These are phyloP conservation scores for Microtus pennsylvanicus DNA, from an alignment of 2,113 vertebrate species.

Conservation along the genomic window DNA sequence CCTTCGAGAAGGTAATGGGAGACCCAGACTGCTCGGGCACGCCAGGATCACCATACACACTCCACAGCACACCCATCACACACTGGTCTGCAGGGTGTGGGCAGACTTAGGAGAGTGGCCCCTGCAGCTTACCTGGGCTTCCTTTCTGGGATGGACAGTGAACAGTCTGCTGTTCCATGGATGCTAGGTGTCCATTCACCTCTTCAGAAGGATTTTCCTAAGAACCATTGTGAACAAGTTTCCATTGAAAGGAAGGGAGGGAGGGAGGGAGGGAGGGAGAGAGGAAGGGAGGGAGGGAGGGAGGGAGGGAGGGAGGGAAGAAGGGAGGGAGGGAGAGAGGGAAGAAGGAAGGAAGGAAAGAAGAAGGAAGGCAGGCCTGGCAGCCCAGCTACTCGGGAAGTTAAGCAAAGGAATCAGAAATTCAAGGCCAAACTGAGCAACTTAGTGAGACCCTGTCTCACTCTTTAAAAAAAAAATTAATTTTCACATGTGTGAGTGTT, in stretches of 20 bases:
- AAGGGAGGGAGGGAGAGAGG: too few species aligned
- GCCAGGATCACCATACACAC: fast-evolving
- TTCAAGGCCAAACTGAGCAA: not conserved
- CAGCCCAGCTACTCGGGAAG: not conserved
- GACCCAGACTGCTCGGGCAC: too few species aligned
- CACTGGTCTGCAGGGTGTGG: fast-evolving
- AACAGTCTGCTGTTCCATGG: not conserved
- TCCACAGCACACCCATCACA: fast-evolving
- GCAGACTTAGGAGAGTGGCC: fast-evolving
- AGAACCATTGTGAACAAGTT: not conserved
- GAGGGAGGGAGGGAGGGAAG: too few species aligned
- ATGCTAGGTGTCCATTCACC: fast-evolving
- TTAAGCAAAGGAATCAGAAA: not conserved
- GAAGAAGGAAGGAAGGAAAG: fast-evolving
- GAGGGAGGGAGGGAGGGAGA: too few species aligned
- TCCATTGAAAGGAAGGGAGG: not conserved
- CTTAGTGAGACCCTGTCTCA: not conserved
- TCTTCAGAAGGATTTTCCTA: not conserved
- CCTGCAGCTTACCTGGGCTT: fast-evolving
- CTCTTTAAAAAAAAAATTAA: not conserved
- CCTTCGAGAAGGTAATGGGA: not conserved
- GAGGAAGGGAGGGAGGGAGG: too few species aligned
- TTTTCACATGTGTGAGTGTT: not conserved
- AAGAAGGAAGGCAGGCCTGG: not conserved
- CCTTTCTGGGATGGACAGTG: not conserved